These are phyloP conservation scores for Conops quadrifasciatus DNA, from an alignment of 2,888 invertebrate genomes.

Conservation along the genomic window DNA sequence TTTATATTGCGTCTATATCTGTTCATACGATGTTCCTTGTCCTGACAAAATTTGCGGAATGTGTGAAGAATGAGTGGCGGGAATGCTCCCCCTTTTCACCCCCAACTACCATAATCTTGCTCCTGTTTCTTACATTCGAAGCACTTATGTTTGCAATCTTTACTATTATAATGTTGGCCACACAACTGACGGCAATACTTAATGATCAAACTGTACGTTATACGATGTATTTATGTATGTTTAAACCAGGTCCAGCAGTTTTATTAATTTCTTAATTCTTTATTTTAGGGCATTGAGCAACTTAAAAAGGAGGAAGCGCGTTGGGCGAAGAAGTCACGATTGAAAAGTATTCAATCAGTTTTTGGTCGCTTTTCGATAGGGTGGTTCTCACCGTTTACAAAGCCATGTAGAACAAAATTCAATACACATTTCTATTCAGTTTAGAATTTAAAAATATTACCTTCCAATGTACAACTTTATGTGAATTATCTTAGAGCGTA, in stretches of 20 bases:
- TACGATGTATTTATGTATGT: too few relatives aligned
- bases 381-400: slow-evolving; percentile 84
- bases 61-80: slow-evolving; percentile 93
- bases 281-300: slow-evolving; percentile 95
- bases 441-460: slow-evolving; percentile 60
- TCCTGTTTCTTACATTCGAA: slow-evolving; percentile 92
- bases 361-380: slow-evolving; percentile 94
- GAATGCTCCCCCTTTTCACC: slow-evolving; percentile 93
- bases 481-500: too few relatives aligned
- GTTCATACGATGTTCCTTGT: slow-evolving; percentile 91
- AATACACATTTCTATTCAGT: slow-evolving; percentile 88
- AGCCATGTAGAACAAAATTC: slow-evolving; percentile 81
- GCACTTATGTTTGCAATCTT: slow-evolving; percentile 96
- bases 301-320: slow-evolving; percentile 94
- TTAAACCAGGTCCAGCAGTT: too few relatives aligned
- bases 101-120: slow-evolving; percentile 91
- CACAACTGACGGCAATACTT: slow-evolving; percentile 96
- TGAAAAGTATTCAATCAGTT: slow-evolving; percentile 95
- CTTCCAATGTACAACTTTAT: not conserved
- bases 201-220: slow-evolving; percentile 92
- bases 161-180: slow-evolving; percentile 96
- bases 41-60: slow-evolving; percentile 91
- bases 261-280: slow-evolving; percentile 33
- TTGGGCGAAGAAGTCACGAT: slow-evolving; percentile 90
- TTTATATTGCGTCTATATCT: slow-evolving; percentile 98